Conservation (phyloP, 2,888 invertebrate species). For the Drosophila histrio region DNA sequence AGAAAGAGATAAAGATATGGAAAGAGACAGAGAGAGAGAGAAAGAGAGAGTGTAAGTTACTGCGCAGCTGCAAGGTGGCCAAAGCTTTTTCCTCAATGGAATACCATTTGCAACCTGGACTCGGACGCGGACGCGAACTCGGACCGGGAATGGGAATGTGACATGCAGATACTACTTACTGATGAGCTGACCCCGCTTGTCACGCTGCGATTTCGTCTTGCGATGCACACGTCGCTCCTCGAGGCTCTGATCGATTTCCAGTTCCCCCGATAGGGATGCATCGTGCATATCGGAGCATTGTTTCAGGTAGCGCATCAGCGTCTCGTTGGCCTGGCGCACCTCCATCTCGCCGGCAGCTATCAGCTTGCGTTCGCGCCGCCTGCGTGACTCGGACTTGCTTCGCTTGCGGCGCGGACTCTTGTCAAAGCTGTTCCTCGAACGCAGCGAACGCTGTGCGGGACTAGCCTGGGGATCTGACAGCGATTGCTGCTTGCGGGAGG, state of each 20-base stretch:
- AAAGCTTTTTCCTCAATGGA: conserved; percentile 59
- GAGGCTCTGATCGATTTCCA: conserved; percentile 84
- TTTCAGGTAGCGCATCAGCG: conserved; percentile 84
- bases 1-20: conserved; percentile 6
- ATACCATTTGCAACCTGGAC: conserved; percentile 10
- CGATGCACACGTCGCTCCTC: conserved; percentile 84
- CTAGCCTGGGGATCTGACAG: conserved; percentile 84
- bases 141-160: neutral
- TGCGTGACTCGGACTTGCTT: conserved; percentile 84
- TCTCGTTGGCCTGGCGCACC: conserved; percentile 84
- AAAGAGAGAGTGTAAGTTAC: conserved; percentile 6
- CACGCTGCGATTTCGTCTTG: conserved; percentile 84
- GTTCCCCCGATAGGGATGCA: conserved; percentile 84
- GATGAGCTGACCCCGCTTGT: conserved; percentile 83
- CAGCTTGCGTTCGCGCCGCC: conserved; percentile 83
- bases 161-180: conserved; percentile 71
- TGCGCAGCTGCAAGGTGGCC: conserved; percentile 43
- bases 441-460: conserved; percentile 84
- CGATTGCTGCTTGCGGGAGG: conserved; percentile 82
- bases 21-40: neutral
- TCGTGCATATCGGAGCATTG: conserved; percentile 85
- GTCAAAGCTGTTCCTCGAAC: conserved; percentile 83
- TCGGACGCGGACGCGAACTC: neutral
- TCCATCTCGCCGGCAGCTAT: conserved; percentile 85
- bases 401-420: conserved; percentile 84